These are phyloP conservation scores for Ennomos quercinarius DNA, from an alignment of 2,888 invertebrate genomes.

Conservation along the genomic window DNA sequence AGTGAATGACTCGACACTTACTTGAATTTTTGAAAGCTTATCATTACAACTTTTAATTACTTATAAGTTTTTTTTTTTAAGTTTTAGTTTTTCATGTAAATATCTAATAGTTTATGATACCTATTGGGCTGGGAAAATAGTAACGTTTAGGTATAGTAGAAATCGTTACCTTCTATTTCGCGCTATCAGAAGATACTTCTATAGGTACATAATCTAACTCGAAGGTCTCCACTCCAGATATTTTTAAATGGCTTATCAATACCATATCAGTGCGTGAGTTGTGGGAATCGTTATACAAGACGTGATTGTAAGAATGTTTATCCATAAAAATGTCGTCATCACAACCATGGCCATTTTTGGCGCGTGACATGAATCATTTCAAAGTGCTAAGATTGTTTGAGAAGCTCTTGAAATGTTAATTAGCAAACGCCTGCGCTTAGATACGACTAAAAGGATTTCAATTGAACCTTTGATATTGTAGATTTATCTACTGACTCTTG, in stretches of 20 bases:
- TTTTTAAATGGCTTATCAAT: constrained; percentile 8
- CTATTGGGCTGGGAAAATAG: too few relatives aligned
- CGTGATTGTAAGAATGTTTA: constrained; percentile 3
- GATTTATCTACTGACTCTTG: too few relatives aligned
- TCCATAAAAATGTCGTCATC: constrained; percentile 16
- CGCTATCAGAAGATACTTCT: constrained; percentile 7
- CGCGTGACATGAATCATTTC: constrained; percentile 18
- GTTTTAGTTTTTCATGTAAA: too few relatives aligned
- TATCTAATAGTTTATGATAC: too few relatives aligned
- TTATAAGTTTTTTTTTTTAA: too few relatives aligned
- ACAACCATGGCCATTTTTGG: constrained; percentile 12
- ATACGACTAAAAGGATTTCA: constrained; percentile 5
- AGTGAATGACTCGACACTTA: too few relatives aligned
- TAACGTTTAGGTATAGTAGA: too few relatives aligned
- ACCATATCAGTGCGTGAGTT: constrained; percentile 10
- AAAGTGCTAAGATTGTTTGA: constrained; percentile 18
- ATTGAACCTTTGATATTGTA: not conserved
- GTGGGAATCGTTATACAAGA: constrained; percentile 3
- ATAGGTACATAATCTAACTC: constrained; percentile 7
- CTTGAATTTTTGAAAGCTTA: too few relatives aligned
- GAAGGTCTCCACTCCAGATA: not conserved
- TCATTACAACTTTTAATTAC: too few relatives aligned
- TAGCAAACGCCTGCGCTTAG: constrained; percentile 19
- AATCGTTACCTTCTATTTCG: not conserved
- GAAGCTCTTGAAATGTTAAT: constrained; percentile 21